A percentile compares a stretch with the other conserved stretches of the same genome.
These are phyloP conservation scores for Axis porcinus DNA, from an alignment of 2,113 vertebrate genomes.

Conservation along the genomic window DNA sequence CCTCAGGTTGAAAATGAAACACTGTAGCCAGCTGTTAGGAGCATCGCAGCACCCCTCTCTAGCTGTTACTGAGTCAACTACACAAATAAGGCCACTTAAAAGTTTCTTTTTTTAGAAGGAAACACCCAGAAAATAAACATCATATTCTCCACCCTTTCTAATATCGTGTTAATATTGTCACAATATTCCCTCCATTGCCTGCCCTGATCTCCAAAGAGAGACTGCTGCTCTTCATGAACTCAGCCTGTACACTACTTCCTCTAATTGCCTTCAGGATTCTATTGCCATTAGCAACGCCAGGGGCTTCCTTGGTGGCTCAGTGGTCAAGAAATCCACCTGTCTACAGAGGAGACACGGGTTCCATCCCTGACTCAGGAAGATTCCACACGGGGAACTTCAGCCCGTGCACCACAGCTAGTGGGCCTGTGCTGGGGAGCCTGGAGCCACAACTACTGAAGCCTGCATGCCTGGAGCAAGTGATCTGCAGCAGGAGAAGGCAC, in stretches of 20 bases:
- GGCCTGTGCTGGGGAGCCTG: background rate
- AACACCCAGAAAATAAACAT: background rate
- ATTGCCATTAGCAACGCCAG: background rate
- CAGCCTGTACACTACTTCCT: background rate
- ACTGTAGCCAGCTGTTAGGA: background rate
- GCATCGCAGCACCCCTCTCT: fast-evolving
- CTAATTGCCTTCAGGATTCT: background rate
- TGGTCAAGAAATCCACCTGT: background rate
- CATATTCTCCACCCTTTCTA: background rate
- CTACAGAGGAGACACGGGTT: background rate
- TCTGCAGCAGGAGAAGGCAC: background rate
- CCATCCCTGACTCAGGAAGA: background rate
- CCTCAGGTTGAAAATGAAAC: background rate
- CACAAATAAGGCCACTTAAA: background rate
- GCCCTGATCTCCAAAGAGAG: background rate
- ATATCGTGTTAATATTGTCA: background rate
- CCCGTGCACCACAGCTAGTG: background rate
- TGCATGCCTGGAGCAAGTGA: fast-evolving
- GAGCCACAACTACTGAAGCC: background rate
- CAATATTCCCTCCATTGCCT: background rate
- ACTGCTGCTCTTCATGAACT: background rate
- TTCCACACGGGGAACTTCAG: background rate
- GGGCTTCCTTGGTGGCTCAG: background rate
- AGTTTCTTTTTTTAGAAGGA: background rate
- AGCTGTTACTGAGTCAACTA: background rate